These are phyloP conservation scores for Microtus richardsoni DNA, from an alignment of 2,113 vertebrate genomes.

Conservation along the genomic window DNA sequence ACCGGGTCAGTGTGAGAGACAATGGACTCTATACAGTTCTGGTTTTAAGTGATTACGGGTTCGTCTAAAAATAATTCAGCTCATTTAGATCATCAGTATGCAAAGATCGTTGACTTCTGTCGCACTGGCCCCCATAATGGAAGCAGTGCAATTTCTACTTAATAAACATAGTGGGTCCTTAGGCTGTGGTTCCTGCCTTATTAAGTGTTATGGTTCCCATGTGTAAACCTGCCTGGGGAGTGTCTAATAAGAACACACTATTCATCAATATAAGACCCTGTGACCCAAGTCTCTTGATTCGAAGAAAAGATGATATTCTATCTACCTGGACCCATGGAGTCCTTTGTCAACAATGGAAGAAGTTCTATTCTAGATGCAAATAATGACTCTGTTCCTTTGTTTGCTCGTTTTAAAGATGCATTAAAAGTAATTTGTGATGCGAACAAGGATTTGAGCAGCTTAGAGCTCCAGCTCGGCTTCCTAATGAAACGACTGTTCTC, in stretches of 20 bases:
- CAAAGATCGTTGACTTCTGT: not conserved
- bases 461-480: slow-evolving; percentile 7
- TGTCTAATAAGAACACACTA: not conserved
- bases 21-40: not conserved
- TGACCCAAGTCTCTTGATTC: not conserved
- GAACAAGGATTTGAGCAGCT: not conserved
- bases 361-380: not conserved
- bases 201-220: not conserved
- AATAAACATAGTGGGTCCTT: not conserved
- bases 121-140: not conserved
- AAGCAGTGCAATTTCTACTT: not conserved
- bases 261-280: not conserved
- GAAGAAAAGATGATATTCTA: slow-evolving; percentile 31
- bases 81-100: not conserved
- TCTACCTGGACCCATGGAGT: not conserved
- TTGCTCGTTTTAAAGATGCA: slow-evolving; percentile 31
- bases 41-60: not conserved
- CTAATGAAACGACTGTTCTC: not conserved
- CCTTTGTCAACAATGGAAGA: not conserved
- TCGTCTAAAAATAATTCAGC: not conserved
- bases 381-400: not conserved
- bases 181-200: not conserved
- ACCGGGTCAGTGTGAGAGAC: not conserved
- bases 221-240: not conserved
- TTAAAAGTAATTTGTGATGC: slow-evolving; percentile 33